phyloP scores from a whole-genome alignment of 2,888 invertebrate genomes.

The Atherix ibis region DNA sequence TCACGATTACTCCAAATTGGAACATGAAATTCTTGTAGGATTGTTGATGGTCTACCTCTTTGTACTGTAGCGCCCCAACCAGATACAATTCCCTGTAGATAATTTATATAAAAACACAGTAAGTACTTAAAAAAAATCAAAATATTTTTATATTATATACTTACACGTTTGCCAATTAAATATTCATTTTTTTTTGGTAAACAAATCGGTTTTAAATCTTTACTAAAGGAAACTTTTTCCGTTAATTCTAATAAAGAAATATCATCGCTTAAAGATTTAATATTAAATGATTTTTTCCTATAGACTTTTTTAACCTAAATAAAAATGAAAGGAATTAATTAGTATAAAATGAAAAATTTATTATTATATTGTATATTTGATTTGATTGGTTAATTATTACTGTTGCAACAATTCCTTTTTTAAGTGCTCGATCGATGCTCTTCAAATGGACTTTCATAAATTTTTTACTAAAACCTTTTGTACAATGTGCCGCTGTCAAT shows the following conservation, averaged over 20 bases:
- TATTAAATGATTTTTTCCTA: too few species aligned
- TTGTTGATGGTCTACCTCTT: conserved; percentile 19
- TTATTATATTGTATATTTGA: too few species aligned
- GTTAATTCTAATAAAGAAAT: conserved; percentile 23
- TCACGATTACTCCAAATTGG: conserved; percentile 27
- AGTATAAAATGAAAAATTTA: neutral
- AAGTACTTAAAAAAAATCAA: neutral
- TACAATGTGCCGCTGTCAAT: conserved; percentile 28
- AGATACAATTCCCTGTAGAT: conserved; percentile 23
- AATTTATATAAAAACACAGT: neutral
- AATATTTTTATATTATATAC: conserved; percentile 5
- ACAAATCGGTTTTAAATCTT: conserved; percentile 23
- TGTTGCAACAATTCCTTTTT: too few species aligned
- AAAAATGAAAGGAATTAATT: neutral
- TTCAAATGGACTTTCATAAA: conserved; percentile 3
- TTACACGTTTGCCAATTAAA: conserved; percentile 22
- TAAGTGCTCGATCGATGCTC: too few species aligned
- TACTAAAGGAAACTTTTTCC: conserved; percentile 19
- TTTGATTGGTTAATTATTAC: too few species aligned
- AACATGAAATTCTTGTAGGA: conserved; percentile 23
- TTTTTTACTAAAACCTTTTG: conserved; percentile 17
- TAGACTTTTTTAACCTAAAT: too few species aligned
- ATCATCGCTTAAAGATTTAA: conserved; percentile 22
- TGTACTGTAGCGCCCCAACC: conserved; percentile 26
- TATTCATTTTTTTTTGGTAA: conserved; percentile 20